Conservation (phyloP, 2,888 invertebrate genomes). For the Idaea aversata region DNA sequence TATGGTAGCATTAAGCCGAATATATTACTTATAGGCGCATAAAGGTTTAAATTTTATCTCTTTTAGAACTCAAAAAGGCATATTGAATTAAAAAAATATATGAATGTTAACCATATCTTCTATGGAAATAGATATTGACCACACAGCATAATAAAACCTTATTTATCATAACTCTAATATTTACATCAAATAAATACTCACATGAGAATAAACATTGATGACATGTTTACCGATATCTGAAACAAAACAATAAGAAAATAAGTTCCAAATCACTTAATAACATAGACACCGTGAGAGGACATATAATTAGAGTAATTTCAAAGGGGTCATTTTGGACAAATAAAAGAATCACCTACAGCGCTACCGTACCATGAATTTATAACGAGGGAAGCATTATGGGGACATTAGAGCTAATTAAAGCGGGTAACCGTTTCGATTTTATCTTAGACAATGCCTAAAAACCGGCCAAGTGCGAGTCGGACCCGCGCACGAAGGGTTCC, state of each 20-base stretch:
- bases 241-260: neutral
- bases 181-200: neutral
- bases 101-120: too few relatives aligned
- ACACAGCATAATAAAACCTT: neutral
- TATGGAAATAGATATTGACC: neutral
- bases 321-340: neutral
- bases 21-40: too few relatives aligned
- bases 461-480: too few relatives aligned
- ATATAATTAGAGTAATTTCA: neutral
- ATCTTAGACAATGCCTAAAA: neutral
- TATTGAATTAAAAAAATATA: too few relatives aligned
- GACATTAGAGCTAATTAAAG: slow-evolving; percentile 16
- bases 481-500: too few relatives aligned
- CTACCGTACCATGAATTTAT: slow-evolving; percentile 32
- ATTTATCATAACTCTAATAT: neutral
- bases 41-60: too few relatives aligned
- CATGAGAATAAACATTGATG: neutral
- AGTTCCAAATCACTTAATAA: neutral
- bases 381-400: slow-evolving; percentile 26
- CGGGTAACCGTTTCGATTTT: slow-evolving; percentile 2
- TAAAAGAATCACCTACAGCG: slow-evolving; percentile 11
- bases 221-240: neutral
- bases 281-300: neutral
- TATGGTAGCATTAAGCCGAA: too few relatives aligned
- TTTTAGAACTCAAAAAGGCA: too few relatives aligned